Evolutionary conservation across 2,888 invertebrate species (phyloP).

Genomic region (Catocala sponsa): DNA sequence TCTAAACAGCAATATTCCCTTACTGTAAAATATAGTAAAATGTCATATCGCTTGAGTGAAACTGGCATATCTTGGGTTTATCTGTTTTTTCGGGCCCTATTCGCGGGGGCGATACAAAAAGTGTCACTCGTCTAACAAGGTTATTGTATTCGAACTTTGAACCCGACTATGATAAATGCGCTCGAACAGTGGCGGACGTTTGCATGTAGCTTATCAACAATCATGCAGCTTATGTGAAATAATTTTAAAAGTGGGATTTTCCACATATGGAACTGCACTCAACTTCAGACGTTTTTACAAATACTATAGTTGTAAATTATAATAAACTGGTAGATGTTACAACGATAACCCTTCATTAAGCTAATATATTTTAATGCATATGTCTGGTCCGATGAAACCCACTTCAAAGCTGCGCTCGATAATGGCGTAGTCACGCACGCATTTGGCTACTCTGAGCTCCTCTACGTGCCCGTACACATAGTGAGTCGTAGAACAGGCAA

Average conservation of each 20-base stretch:
- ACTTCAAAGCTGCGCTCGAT: slow-evolving; percentile 44
- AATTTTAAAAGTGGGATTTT: slow-evolving; percentile 5
- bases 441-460: neutral
- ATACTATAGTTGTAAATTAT: no score
- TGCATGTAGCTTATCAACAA: slow-evolving; percentile 74
- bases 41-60: slow-evolving; percentile 16
- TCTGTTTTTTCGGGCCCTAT: slow-evolving; percentile 20
- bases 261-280: no score
- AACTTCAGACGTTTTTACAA: no score
- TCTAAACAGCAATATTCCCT: no score
- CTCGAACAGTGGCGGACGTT: slow-evolving; percentile 62
- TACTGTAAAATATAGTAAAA: neutral
- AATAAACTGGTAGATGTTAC: no score
- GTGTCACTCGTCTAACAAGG: slow-evolving; percentile 53
- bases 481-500: slow-evolving; percentile 25
- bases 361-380: no score
- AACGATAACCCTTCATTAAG: no score
- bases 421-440: slow-evolving; percentile 8
- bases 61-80: slow-evolving; percentile 21
- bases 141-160: slow-evolving; percentile 77
- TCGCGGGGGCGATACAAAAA: slow-evolving; percentile 36
- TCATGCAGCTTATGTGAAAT: slow-evolving; percentile 38
- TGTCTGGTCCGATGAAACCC: slow-evolving; percentile 39
- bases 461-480: neutral
- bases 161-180: slow-evolving; percentile 75